Evolutionary conservation across 2,888 invertebrate genomes (phyloP).

Genomic region (Mythimna impura): DNA sequence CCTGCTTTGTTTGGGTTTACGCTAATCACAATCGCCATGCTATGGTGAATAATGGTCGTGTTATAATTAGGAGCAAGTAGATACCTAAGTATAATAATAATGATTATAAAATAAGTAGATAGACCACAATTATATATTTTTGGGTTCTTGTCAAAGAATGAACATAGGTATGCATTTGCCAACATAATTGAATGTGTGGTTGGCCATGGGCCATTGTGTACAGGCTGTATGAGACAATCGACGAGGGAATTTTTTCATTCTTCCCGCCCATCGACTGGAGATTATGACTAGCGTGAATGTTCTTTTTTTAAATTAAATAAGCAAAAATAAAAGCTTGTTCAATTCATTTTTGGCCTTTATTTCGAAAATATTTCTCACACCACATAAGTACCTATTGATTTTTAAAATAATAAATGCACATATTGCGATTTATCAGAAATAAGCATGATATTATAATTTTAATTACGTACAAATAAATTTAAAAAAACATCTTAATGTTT

Average conservation of each 20-base stretch:
- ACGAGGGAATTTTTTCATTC: too few species aligned
- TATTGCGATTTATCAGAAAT: slow-evolving; percentile 34
- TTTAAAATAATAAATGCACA: slow-evolving; percentile 56
- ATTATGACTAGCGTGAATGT: background rate
- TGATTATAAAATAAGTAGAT: background rate
- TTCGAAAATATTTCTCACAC: slow-evolving; percentile 25
- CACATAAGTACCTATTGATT: background rate
- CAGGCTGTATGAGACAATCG: too few species aligned
- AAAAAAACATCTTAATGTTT: too few species aligned
- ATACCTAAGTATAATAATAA: background rate
- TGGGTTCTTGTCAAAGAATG: background rate
- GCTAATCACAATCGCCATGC: slow-evolving; percentile 28
- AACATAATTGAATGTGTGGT: background rate
- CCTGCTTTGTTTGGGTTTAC: slow-evolving; percentile 50
- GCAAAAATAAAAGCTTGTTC: background rate
- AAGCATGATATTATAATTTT: too few species aligned
- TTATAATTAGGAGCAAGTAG: slow-evolving; percentile 9
- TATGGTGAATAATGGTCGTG: slow-evolving; percentile 14
- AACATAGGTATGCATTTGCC: background rate
- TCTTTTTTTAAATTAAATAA: background rate
- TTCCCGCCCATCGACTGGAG: too few species aligned
- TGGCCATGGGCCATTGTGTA: too few species aligned
- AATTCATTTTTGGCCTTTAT: slow-evolving; percentile 27
- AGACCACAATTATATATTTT: too few species aligned
- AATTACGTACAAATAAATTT: too few species aligned